Percentiles rank a stretch among this genome's conserved stretches.
These are phyloP conservation scores for Aporophyla lueneburgensis DNA, from an alignment of 2,888 invertebrate genomes.

Conservation along the genomic window DNA sequence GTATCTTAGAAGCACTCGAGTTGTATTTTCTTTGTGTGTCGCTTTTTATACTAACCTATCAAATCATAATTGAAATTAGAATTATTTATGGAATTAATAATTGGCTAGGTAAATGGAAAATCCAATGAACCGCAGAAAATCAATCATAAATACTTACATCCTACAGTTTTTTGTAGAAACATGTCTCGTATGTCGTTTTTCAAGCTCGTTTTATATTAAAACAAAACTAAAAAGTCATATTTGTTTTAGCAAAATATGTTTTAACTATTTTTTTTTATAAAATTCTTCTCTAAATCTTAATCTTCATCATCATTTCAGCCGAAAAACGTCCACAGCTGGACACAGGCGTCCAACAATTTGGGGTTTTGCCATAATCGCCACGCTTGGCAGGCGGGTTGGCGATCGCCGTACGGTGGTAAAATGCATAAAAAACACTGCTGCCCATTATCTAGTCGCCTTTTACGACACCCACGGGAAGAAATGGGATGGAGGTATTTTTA, in stretches of 20 bases:
- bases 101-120: neutral
- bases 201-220: slow-evolving; percentile 1
- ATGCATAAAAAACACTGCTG: no score
- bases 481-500: no score
- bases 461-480: no score
- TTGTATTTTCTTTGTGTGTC: neutral
- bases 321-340: no score
- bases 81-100: neutral
- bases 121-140: neutral
- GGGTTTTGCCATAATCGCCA: no score
- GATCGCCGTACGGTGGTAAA: no score
- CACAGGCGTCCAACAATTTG: no score
- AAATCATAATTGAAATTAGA: neutral
- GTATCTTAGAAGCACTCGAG: neutral
- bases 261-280: no score
- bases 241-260: neutral
- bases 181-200: neutral
- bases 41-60: neutral
- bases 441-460: no score
- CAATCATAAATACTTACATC: neutral
- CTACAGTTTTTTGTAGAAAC: neutral
- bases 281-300: slow-evolving; percentile 39
- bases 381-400: no score
- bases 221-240: neutral
- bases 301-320: neutral